phyloP scores from a whole-genome alignment of 1,140 invertebrate genomes.

The Vanessa tameamea region DNA sequence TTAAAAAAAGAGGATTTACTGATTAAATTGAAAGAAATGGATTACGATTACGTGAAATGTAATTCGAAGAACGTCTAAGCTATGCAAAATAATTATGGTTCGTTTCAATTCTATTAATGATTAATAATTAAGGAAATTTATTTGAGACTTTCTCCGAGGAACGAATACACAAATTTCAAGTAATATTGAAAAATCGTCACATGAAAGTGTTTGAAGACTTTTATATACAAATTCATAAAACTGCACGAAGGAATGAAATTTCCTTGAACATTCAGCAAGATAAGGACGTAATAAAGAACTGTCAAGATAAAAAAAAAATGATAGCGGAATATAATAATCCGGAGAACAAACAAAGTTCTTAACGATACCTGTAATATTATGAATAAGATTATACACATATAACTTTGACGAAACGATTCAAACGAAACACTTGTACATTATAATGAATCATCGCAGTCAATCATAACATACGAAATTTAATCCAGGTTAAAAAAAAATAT shows the following conservation, averaged over 20 bases:
- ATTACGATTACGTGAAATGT: constrained; percentile 5
- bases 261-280: constrained; percentile 11
- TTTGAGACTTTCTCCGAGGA: not conserved
- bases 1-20: no score
- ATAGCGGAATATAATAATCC: constrained; percentile 17
- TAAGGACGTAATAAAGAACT: constrained; percentile 17
- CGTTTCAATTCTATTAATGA: not conserved
- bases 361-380: not conserved
- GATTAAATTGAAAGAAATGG: not conserved
- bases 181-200: not conserved
- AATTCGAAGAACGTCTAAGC: not conserved
- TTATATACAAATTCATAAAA: not conserved
- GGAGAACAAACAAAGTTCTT: not conserved
- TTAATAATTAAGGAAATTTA: constrained; percentile 16
- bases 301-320: constrained; percentile 12
- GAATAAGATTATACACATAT: not conserved
- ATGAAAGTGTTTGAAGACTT: not conserved
- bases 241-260: not conserved
- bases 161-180: not conserved
- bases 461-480: constrained; percentile 8
- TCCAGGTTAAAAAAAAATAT: not conserved
- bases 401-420: not conserved
- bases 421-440: constrained; percentile 4
- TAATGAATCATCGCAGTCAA: constrained; percentile 9
- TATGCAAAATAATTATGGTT: constrained; percentile 10